Conservation (phyloP, 2,797 vertebrate genomes). For the Uromys caudimaculatus region DNA sequence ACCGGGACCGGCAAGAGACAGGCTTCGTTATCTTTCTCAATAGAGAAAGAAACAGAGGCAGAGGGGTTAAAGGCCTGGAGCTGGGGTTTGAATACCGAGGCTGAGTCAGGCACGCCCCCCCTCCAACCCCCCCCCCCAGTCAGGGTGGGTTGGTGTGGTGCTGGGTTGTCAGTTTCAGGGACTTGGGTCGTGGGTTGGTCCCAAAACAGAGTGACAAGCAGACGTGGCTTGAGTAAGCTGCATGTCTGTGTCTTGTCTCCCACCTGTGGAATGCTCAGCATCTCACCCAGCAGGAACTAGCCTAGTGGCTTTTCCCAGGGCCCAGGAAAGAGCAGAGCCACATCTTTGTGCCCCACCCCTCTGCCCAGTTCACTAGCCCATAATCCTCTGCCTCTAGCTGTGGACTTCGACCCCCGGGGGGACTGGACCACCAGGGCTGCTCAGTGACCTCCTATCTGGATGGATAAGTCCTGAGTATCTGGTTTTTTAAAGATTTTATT, state of each 20-base stretch:
- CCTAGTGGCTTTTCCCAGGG: neutral
- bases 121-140: neutral
- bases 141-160: neutral
- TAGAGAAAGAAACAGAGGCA: neutral
- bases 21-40: neutral
- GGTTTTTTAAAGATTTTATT: no score
- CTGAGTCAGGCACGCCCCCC: neutral
- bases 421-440: neutral
- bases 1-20: rapidly evolving
- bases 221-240: neutral
- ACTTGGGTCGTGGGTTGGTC: neutral
- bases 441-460: neutral
- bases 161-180: neutral
- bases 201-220: neutral
- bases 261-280: neutral
- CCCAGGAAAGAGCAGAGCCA: neutral
- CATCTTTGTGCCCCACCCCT: neutral
- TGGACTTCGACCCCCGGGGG: neutral
- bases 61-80: neutral
- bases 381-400: neutral
- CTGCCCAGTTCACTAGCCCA: neutral
- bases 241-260: neutral
- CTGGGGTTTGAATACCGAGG: neutral
- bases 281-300: slow-evolving; percentile 36
- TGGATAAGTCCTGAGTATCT: no score